Evolutionary conservation across 2,888 invertebrate species (phyloP), one percentile per base, ranked within the genome.

Genomic region (Resseliella maxima): DNA sequence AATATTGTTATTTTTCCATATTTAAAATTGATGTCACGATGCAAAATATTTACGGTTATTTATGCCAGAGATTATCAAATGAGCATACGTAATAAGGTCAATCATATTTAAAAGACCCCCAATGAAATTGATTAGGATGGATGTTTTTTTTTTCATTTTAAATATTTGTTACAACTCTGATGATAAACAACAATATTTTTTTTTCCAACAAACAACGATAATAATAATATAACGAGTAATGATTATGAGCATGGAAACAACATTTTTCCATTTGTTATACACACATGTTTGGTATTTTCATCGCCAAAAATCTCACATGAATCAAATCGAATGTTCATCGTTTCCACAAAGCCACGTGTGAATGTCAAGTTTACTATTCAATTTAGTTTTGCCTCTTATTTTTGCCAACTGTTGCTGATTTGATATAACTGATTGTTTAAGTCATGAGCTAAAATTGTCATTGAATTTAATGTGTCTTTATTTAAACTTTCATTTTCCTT

Each of bases 161-260:
- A 15, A 12, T 18, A 59, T 24, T 59, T 59, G 24, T 59, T 59
- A 24, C 27, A 12, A 72, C 31, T 31, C 31, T 35, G 72, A 31
- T 72, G 72, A 72, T 0, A 72, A 72, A 72, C 72, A 72, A 72
- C 72, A 72, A 50, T 18, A 50, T 50, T 72, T 35, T 18, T 31
- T 31, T n/a, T n/a, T n/a, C n/a, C n/a, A n/a, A n/a, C n/a, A n/a
- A 24, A 59, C 59, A 72, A 72, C 15, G 35, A 72, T 72, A 72
- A 31, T 72, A 35, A 31, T 31, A n/a, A 2, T 5, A 59, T 12
- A 24, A 24, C 24, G 59, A 59, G 18, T 59, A 12, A 0, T 72
- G 72, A 72, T 72, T 72, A 72, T 35, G 31, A 31, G 31, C 72
- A 31, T 31, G 31, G 72, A 72, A 72, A 72, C 59, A 59, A 59